Percentiles rank a stretch among this genome's conserved stretches.
phyloP scores from a whole-genome alignment of 2,113 vertebrate species.

The Channa maculata region DNA sequence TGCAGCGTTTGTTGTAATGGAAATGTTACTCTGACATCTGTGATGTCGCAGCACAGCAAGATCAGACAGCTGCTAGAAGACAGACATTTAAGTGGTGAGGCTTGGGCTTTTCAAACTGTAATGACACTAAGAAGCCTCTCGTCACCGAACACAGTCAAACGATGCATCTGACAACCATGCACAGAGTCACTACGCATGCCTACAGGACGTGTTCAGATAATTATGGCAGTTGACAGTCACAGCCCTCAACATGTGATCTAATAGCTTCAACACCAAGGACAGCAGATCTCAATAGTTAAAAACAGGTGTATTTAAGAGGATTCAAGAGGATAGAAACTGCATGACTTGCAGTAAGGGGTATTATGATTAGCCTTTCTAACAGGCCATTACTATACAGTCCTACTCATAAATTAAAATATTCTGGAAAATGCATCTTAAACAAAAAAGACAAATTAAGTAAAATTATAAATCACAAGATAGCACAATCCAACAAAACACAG shows the following conservation, averaged over 20 bases:
- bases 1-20: constrained; percentile 48
- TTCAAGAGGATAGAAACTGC: too few relatives aligned
- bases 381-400: too few relatives aligned
- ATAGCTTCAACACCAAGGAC: constrained; percentile 51
- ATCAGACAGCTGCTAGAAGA: constrained; percentile 63
- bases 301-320: background rate
- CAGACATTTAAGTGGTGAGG: constrained; percentile 58
- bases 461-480: too few relatives aligned
- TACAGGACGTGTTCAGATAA: constrained; percentile 50
- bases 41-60: constrained; percentile 37
- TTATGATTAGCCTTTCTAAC: too few relatives aligned
- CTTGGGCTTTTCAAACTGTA: constrained; percentile 49
- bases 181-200: constrained; percentile 38
- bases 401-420: too few relatives aligned
- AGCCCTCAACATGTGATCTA: constrained; percentile 24
- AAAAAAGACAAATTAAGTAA: too few relatives aligned
- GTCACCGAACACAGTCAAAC: constrained; percentile 45
- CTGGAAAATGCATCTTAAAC: too few relatives aligned
- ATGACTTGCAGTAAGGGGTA: too few relatives aligned
- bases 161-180: constrained; percentile 54
- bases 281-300: constrained; percentile 21
- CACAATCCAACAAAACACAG: too few relatives aligned
- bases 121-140: constrained; percentile 54
- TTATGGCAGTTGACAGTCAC: constrained; percentile 57
- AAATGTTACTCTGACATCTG: constrained; percentile 56